These are phyloP conservation scores for Odontophorus gujanensis DNA, from an alignment of 2,113 vertebrate genomes.

Conservation along the genomic window DNA sequence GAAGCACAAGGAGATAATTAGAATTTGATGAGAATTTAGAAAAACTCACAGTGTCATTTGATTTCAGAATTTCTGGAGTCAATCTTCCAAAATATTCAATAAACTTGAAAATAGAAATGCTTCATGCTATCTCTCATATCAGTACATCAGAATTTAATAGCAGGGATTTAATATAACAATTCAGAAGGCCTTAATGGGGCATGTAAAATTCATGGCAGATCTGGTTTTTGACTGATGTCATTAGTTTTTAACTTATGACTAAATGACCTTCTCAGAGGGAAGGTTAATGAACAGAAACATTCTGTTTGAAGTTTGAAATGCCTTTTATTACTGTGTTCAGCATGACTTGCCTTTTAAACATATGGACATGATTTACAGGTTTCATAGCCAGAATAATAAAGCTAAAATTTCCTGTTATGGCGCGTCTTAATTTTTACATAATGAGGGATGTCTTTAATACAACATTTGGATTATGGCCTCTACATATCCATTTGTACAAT, in stretches of 20 bases:
- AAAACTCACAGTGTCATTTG: not conserved
- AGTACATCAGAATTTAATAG: not conserved
- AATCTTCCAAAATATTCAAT: not conserved
- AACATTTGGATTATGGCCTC: not conserved
- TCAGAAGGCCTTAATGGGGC: slow-evolving; percentile 3
- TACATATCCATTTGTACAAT: not conserved
- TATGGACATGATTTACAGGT: slow-evolving; percentile 52
- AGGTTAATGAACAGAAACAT: slow-evolving; percentile 23
- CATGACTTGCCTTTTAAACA: slow-evolving; percentile 15
- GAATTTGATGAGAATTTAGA: not conserved
- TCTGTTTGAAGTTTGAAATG: slow-evolving; percentile 51
- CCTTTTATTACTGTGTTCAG: slow-evolving; percentile 45
- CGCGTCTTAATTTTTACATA: not conserved
- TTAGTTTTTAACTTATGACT: slow-evolving; percentile 36
- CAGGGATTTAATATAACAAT: not conserved
- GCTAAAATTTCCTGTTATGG: not conserved
- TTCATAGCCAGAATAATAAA: slow-evolving; percentile 18
- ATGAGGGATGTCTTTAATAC: not conserved
- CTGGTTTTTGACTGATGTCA: not conserved
- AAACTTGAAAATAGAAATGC: not conserved
- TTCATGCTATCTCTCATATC: not conserved
- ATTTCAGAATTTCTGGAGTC: not conserved
- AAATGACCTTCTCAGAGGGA: slow-evolving; percentile 24
- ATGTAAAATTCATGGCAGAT: slow-evolving; percentile 22
- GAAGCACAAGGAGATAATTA: not conserved